A percentile compares a stretch with the other conserved stretches of the same genome.
phyloP scores from a whole-genome alignment of 2,888 invertebrate species.

The Epirrhoe alternata region DNA sequence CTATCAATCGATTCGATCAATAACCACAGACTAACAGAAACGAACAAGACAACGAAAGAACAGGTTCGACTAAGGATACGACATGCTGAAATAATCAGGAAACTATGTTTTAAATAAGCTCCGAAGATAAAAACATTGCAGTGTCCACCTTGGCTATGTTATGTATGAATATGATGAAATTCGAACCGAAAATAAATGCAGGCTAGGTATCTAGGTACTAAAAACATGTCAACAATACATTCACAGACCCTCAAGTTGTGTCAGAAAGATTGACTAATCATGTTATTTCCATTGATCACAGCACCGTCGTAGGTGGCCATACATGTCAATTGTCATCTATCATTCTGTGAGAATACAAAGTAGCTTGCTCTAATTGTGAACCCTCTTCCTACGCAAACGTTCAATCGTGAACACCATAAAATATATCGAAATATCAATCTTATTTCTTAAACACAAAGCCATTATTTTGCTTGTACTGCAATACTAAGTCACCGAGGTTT shows the following conservation, averaged over 20 bases:
- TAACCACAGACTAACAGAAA: background rate
- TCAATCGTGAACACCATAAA: constrained; percentile 46
- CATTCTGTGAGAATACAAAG: constrained; percentile 52
- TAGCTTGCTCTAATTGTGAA: constrained; percentile 52
- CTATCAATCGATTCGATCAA: too few relatives aligned
- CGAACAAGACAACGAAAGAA: too few relatives aligned
- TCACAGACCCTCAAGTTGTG: background rate
- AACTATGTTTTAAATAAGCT: background rate
- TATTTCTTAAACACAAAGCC: constrained; percentile 33
- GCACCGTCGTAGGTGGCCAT: constrained; percentile 53
- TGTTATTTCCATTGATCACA: background rate
- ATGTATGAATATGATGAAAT: background rate
- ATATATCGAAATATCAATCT: constrained; percentile 43
- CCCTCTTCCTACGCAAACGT: constrained; percentile 56
- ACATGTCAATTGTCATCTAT: constrained; percentile 55
- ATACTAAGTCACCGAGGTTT: constrained; percentile 45
- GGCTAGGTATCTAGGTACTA: too few relatives aligned
- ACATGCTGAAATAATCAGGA: background rate
- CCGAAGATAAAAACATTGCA: background rate
- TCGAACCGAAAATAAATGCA: too few relatives aligned
- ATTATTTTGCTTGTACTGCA: constrained; percentile 1
- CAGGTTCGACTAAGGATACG: background rate
- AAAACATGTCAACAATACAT: background rate
- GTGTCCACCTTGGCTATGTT: background rate
- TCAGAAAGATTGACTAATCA: constrained; percentile 4